Percentiles rank a stretch among this genome's conserved stretches.
Conservation (phyloP, 2,888 invertebrate species). For the Phyllotreta striolata region DNA sequence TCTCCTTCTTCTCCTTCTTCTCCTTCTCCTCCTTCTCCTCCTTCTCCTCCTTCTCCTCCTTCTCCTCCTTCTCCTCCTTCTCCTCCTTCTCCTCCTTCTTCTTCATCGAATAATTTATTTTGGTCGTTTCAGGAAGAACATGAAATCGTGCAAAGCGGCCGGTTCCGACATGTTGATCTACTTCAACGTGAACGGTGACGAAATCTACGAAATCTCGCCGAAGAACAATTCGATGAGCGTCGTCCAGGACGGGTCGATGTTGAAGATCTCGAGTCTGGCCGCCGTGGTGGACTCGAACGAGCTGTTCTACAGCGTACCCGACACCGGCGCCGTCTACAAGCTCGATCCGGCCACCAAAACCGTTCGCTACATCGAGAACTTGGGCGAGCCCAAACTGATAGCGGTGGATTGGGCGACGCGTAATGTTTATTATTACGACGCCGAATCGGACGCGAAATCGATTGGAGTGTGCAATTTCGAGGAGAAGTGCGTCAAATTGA, state of each 20-base stretch:
- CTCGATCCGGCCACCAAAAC: conserved; percentile 57
- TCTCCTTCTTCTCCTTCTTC: too few species aligned
- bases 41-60: too few species aligned
- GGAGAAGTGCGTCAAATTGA: conserved; percentile 57
- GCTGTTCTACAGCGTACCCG: conserved; percentile 64
- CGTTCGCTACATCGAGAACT: conserved; percentile 56
- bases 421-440: conserved; percentile 72
- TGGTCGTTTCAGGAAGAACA: conserved; percentile 61
- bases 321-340: conserved; percentile 60
- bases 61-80: too few species aligned
- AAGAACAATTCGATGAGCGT: conserved; percentile 53
- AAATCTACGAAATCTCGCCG: conserved; percentile 65
- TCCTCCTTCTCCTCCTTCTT: too few species aligned
- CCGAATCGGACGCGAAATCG: conserved; percentile 51
- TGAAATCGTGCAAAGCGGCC: conserved; percentile 72
- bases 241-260: conserved; percentile 61
- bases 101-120: too few species aligned
- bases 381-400: conserved; percentile 66
- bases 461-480: conserved; percentile 57
- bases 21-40: too few species aligned
- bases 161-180: conserved; percentile 66
- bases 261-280: conserved; percentile 66
- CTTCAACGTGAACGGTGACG: conserved; percentile 64
- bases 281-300: conserved; percentile 59
- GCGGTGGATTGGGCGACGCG: conserved; percentile 79